Evolutionary conservation across 2,888 invertebrate species (phyloP).

Genomic region (Mechanitis messenoides): DNA sequence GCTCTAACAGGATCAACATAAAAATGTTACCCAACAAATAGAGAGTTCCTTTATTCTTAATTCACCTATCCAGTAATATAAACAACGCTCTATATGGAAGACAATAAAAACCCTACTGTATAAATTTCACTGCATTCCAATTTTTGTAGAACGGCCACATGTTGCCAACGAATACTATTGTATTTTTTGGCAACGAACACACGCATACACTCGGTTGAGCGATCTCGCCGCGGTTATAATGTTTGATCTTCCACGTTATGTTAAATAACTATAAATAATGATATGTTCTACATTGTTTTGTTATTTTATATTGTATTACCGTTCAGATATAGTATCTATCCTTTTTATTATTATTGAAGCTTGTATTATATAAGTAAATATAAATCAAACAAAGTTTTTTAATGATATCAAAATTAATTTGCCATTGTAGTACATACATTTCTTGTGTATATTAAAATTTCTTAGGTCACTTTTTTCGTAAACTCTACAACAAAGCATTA

Average conservation of each 20-base stretch:
- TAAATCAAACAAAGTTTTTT: too few relatives aligned
- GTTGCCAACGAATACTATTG: conserved; percentile 32
- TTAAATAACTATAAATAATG: conserved; percentile 1
- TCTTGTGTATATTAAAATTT: too few relatives aligned
- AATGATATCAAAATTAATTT: too few relatives aligned
- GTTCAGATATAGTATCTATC: too few relatives aligned
- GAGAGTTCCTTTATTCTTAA: conserved; percentile 7
- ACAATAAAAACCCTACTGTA: conserved; percentile 25
- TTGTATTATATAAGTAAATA: too few relatives aligned
- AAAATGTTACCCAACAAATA: conserved; percentile 6
- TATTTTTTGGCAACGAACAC: conserved; percentile 28
- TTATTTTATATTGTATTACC: too few relatives aligned
- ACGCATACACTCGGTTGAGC: conserved; percentile 23
- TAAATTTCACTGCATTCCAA: conserved; percentile 32
- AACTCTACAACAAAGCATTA: too few relatives aligned
- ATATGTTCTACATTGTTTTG: too few relatives aligned
- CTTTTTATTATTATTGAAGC: too few relatives aligned
- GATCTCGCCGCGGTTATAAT: conserved; percentile 24
- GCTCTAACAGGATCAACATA: conserved; percentile 1
- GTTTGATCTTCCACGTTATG: conserved; percentile 8
- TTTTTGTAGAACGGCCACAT: conserved; percentile 30
- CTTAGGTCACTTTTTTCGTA: too few relatives aligned
- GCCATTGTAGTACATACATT: too few relatives aligned
- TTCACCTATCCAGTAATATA: conserved; percentile 10
- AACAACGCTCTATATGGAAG: conserved; percentile 9